Conservation (phyloP, 2,888 invertebrate species). For the Seira musarum region DNA sequence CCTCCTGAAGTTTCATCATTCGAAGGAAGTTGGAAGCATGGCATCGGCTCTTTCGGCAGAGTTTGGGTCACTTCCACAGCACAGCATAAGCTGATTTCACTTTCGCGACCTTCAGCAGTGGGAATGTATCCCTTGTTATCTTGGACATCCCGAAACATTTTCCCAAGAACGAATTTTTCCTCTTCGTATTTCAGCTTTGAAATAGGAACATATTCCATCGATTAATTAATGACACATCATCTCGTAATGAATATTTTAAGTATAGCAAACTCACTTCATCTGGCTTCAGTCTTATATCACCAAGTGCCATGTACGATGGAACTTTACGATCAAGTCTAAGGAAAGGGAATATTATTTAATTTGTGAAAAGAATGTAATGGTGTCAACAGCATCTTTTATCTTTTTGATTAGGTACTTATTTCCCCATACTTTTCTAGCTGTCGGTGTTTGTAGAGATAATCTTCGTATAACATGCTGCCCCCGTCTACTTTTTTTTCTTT, state of each 20-base stretch:
- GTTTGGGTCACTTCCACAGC: conserved; percentile 23
- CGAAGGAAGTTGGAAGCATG: not conserved
- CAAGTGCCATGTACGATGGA: conserved; percentile 43
- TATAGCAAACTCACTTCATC: too few species aligned
- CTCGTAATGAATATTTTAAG: too few species aligned
- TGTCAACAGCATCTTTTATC: too few species aligned
- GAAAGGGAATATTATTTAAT: too few species aligned
- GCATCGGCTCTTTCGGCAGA: not conserved
- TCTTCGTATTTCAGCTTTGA: conserved; percentile 38
- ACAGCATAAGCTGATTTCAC: conserved; percentile 2
- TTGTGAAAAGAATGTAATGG: too few species aligned
- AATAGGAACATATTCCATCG: too few species aligned
- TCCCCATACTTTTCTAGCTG: conserved; percentile 46
- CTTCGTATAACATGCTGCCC: conserved; percentile 29
- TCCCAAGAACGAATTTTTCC: conserved; percentile 42
- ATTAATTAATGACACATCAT: too few species aligned
- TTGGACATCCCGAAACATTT: conserved; percentile 33
- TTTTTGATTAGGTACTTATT: too few species aligned
- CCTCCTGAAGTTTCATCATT: not conserved
- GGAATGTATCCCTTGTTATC: conserved; percentile 36
- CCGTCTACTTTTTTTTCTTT: conserved; percentile 23
- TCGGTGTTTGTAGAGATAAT: conserved; percentile 42
- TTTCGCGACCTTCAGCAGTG: conserved; percentile 31
- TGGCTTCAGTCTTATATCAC: conserved; percentile 27
- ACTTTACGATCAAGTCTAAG: conserved; percentile 38